Evolutionary conservation across 2,113 vertebrate genomes (phyloP).

Genomic region (Cisticola juncidis): DNA sequence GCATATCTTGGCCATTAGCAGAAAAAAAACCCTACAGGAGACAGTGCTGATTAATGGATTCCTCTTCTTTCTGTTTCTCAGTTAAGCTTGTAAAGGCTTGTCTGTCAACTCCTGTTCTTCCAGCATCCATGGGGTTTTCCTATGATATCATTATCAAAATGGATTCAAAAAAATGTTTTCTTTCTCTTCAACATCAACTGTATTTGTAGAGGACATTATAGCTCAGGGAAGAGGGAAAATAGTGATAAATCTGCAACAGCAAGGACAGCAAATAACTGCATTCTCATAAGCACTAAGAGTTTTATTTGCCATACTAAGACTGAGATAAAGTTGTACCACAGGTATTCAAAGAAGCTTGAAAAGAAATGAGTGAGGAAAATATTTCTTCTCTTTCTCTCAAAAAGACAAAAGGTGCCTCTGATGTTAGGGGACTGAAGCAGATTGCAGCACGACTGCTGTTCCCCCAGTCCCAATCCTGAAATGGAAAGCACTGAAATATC

Average conservation of each 20-base stretch:
- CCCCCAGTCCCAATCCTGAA: not conserved
- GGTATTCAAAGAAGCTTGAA: not conserved
- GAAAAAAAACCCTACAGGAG: not conserved
- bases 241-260: not conserved
- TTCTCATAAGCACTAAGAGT: not conserved
- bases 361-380: not conserved
- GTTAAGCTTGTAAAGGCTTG: not conserved
- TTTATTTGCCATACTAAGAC: not conserved
- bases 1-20: not conserved
- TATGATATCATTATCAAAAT: not conserved
- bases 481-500: not conserved
- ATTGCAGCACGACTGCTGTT: not conserved
- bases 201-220: not conserved
- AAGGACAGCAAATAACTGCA: not conserved
- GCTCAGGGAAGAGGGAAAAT: not conserved
- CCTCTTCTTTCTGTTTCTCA: not conserved
- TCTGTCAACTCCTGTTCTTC: not conserved
- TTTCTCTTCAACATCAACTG: not conserved
- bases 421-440: not conserved
- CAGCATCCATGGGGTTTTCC: not conserved
- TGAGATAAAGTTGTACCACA: not conserved
- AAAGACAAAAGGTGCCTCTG: not conserved
- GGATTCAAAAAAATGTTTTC: not conserved
- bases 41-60: not conserved
- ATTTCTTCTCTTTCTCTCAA: not conserved